Conservation (phyloP, 2,888 invertebrate genomes). For the Tetrapedia diversipes region DNA sequence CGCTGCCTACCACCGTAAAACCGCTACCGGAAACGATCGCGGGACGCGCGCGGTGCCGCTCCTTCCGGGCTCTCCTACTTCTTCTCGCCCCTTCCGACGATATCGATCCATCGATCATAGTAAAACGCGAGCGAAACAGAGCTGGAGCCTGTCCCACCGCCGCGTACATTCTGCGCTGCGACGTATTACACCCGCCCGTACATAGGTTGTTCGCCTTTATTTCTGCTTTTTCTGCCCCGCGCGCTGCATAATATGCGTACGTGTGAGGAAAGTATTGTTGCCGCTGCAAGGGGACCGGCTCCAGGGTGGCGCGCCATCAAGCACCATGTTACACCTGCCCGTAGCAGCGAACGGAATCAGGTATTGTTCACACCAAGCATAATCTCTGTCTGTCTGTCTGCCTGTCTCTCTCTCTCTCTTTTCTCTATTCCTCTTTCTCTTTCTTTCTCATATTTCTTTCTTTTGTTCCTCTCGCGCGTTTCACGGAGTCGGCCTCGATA, state of each 20-base stretch:
- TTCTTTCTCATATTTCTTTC: background rate
- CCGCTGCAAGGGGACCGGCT: slow-evolving; percentile 41
- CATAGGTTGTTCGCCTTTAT: background rate
- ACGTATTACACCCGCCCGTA: too few relatives aligned
- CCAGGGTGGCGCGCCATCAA: slow-evolving; percentile 39
- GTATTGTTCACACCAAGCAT: slow-evolving; percentile 37
- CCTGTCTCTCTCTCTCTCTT: background rate
- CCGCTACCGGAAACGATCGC: background rate
- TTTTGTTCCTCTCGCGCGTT: background rate
- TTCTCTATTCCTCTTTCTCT: background rate
- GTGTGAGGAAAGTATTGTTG: background rate
- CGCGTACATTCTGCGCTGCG: slow-evolving; percentile 5
- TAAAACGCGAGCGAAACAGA: background rate
- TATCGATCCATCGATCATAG: slow-evolving; percentile 28
- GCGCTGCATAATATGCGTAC: background rate
- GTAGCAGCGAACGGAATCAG: slow-evolving; percentile 44
- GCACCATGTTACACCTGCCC: slow-evolving; percentile 25
- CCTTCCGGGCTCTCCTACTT: background rate
- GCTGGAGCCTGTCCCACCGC: slow-evolving; percentile 50
- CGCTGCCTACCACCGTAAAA: background rate
- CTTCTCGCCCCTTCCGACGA: background rate
- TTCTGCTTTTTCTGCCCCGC: background rate
- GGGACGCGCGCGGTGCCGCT: background rate
- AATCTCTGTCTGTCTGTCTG: slow-evolving; percentile 22
- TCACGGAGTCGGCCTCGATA: background rate